Evolutionary conservation across 1,140 invertebrate species (phyloP).

Genomic region (Dendroctonus ponderosae): DNA sequence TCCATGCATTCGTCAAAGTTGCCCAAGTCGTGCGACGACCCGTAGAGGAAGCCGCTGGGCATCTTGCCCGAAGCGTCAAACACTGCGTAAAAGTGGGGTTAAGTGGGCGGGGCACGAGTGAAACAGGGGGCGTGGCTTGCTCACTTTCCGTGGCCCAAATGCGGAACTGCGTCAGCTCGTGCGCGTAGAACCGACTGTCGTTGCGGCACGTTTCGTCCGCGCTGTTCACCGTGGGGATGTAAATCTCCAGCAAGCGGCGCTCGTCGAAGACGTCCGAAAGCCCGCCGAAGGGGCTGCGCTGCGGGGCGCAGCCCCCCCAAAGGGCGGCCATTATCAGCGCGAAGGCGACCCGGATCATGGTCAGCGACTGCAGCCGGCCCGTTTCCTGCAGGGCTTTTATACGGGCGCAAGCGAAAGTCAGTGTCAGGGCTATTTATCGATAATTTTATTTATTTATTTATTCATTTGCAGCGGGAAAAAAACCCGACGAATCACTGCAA

Average conservation of each 20-base stretch:
- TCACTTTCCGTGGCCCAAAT: constrained; percentile 41
- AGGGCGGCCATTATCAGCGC: no score
- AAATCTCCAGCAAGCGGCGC: constrained; percentile 15
- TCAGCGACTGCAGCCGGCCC: no score
- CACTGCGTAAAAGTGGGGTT: constrained; percentile 25
- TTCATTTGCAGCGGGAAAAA: no score
- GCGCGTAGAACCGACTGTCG: constrained; percentile 35
- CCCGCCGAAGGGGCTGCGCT: not conserved
- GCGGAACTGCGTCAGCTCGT: constrained; percentile 36
- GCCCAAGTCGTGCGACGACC: constrained; percentile 34
- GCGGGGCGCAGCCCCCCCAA: no score
- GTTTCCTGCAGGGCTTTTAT: no score
- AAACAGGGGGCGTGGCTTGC: not conserved
- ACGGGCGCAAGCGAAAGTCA: no score
- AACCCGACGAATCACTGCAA: no score
- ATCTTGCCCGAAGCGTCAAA: constrained; percentile 36
- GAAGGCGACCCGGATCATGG: no score
- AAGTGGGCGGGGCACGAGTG: not conserved
- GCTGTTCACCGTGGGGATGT: constrained; percentile 31
- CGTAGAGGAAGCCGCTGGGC: constrained; percentile 31
- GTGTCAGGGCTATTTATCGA: no score
- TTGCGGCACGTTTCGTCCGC: constrained; percentile 32
- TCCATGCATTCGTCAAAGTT: constrained; percentile 38
- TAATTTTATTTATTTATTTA: no score
- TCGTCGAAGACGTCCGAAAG: constrained; percentile 16